These are phyloP conservation scores for Acanthosepion esculentum DNA, from an alignment of 2,888 invertebrate genomes.

Conservation along the genomic window DNA sequence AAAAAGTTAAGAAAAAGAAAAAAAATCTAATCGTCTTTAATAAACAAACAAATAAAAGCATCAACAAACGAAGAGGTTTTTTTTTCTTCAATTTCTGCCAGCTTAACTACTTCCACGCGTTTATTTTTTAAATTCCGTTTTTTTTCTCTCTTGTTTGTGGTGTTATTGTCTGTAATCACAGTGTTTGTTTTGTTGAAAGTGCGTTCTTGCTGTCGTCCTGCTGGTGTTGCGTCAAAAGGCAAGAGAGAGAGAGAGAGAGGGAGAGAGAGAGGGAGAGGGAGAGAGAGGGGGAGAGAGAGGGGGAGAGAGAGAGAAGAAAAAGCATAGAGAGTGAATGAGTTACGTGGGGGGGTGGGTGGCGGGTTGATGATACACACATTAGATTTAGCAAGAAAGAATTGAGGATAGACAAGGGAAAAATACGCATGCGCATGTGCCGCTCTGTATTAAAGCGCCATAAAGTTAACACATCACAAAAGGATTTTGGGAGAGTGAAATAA, in stretches of 20 bases:
- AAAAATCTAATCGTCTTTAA: background rate
- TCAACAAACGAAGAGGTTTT: background rate
- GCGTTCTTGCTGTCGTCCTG: background rate
- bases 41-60: constrained; percentile 23
- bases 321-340: too few relatives aligned
- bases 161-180: constrained; percentile 21
- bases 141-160: background rate
- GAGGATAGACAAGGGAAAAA: background rate
- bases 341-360: too few relatives aligned
- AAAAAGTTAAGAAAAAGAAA: background rate
- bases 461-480: constrained; percentile 9
- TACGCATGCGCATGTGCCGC: background rate
- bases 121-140: background rate
- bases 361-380: too few relatives aligned
- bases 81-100: background rate
- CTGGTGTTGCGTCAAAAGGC: background rate
- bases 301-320: background rate
- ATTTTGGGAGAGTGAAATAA: background rate
- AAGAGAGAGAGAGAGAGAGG: background rate
- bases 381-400: background rate
- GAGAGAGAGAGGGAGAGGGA: background rate
- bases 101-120: too few relatives aligned
- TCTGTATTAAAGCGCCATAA: constrained; percentile 7
- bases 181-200: background rate
- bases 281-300: background rate